Evolutionary conservation across 2,888 invertebrate species (phyloP), one percentile per base, ranked within the genome.

Genomic region (Seira sanloemensis): DNA sequence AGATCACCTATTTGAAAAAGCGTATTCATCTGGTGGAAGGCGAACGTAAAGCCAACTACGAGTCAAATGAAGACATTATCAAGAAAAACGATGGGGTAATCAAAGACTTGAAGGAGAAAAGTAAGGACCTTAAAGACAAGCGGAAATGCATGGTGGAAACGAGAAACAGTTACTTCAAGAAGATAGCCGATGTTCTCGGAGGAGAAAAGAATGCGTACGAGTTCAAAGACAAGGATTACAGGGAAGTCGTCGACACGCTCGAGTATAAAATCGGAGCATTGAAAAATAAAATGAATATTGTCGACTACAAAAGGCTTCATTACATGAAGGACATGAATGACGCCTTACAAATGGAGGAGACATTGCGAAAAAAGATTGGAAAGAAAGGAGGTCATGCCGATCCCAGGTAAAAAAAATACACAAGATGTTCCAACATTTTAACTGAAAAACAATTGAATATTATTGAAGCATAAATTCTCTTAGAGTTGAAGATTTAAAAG

Each of bases 1-100:
- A 89, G 79, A 89, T 89, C 26, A 84, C 89, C 0, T 87, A 87
- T 27, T 72, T 89, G 25, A 89, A 89, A 75, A 88, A 88, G 50
- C 75, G 88, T 5, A 88, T 89, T 72, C 88, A 89, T 25, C 77
- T 88, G 7, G 88, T 88, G 9, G 89, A 88, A 86, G 89, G 88
- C 21, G 89, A 88, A 67, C 69, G 88, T 25, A 89, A 87, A 74
- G 88, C 89, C 9, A 88, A 88, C 26, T 88, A 86, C 24, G 88
- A 89, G 37, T 85, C 85, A 1, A 88, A 88, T 78, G 88, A 88
- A 79, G 86, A 83, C 24, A 69, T 85, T 12, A 77, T 88, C 37
- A 88, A 89, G 72, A 86, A 87, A 24, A 88, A 89, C 76, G 88
- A 88, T 25, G 50, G 46, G 0, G n/a, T 7, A 9, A 74, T 89